Percentiles rank a stretch among this genome's conserved stretches.
These are phyloP conservation scores for Etheostoma perlongum DNA, from an alignment of 2,797 vertebrate species.

Conservation along the genomic window DNA sequence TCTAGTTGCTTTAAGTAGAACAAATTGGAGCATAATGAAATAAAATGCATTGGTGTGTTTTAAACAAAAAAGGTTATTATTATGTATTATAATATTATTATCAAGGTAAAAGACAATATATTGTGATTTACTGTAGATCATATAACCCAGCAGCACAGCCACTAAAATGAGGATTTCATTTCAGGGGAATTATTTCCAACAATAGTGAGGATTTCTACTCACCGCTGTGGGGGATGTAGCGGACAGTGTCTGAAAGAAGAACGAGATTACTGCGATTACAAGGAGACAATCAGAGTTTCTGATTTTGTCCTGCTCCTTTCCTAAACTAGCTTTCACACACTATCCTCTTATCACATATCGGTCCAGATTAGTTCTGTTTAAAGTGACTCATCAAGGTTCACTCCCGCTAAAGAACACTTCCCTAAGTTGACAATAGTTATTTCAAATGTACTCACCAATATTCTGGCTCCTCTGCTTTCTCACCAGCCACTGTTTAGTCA, in stretches of 20 bases:
- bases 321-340: neutral
- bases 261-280: conserved; percentile 2
- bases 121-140: too few relatives aligned
- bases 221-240: conserved; percentile 86
- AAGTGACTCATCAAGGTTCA: conserved; percentile 24
- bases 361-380: conserved; percentile 4
- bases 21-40: too few relatives aligned
- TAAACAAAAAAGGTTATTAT: neutral
- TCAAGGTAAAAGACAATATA: too few relatives aligned
- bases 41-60: neutral
- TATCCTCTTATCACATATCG: conserved; percentile 3
- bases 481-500: conserved; percentile 84
- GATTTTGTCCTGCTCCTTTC: neutral
- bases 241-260: conserved; percentile 75
- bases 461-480: conserved; percentile 82
- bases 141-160: too few relatives aligned
- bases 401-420: neutral
- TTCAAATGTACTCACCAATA: conserved; percentile 71
- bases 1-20: too few relatives aligned
- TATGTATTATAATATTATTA: neutral
- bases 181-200: neutral
- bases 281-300: conserved; percentile 1
- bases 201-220: conserved; percentile 38
- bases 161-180: neutral
- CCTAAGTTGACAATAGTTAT: neutral